These are phyloP conservation scores for Coptodon rendalli DNA, from an alignment of 2,113 vertebrate genomes.

Conservation along the genomic window DNA sequence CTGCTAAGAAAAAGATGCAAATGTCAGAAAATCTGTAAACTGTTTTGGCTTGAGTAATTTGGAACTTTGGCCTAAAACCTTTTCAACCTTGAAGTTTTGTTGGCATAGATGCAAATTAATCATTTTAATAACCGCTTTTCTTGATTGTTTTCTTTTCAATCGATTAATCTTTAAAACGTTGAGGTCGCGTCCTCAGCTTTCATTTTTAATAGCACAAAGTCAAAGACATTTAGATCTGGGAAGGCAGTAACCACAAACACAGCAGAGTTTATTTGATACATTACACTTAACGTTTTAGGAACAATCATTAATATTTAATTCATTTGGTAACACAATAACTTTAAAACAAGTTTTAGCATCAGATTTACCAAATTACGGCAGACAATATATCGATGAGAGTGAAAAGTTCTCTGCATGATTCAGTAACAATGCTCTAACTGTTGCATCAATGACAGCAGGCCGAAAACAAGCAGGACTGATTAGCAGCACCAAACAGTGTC, in stretches of 20 bases:
- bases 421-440: neutral
- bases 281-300: neutral
- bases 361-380: neutral
- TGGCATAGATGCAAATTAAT: neutral
- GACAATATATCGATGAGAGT: neutral
- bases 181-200: neutral
- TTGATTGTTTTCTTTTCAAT: neutral
- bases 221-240: neutral
- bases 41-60: neutral
- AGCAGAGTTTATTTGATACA: neutral
- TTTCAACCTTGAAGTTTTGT: neutral
- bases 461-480: neutral
- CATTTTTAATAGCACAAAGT: neutral
- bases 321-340: accelerated
- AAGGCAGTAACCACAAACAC: neutral
- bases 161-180: neutral
- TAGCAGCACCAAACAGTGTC: neutral
- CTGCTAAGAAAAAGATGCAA: neutral
- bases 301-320: neutral
- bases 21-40: neutral
- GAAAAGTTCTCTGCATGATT: neutral
- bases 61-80: neutral
- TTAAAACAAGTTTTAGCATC: neutral
- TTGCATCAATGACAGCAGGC: neutral
- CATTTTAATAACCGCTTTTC: neutral